Base-by-base conservation (phyloP, 2,113 vertebrate species). In the Xiphophorus hellerii region DNA sequence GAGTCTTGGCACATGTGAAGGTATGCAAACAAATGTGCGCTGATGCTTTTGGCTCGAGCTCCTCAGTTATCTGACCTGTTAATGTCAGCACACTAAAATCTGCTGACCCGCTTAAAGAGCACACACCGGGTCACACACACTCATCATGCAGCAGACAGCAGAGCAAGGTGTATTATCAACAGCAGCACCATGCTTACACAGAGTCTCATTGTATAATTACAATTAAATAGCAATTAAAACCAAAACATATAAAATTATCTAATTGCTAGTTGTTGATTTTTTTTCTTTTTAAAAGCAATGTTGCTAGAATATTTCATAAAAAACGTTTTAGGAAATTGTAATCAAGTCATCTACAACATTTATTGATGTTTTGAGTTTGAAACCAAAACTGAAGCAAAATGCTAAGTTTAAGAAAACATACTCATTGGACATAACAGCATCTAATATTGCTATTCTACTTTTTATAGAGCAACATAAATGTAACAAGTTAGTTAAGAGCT, bases 1-100 rank as follows among this genome's bases (percentile, higher is more conserved):
- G 29, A 30, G 42, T 14, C 17, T 20, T 20, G 2, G 0, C 20
- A 58, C 51, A 20, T 54, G 5, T 54, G 28, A 48, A 82, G 1
- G 3, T 42, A 60, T 0, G 14, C 25, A 48, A 11, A 58, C 20
- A 66, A 51, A 77, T 1, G 44, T 31, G 42, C 11, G 69, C 30
- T 22, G 10, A 35, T 62, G 68, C 58, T 78, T 33, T 68, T 33
- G 69, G 72, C 68, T 68, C 27, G 3, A 66, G 73, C 61, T 39
- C 17, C 2, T 65, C 9, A 76, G 28, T 15, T 66, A 84, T 82
- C 69, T 82, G 82, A 81, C 69, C 77, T 48, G 9, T 20, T 69
- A 31, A 37, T 54, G 48, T 77, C n/a, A 27, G 29, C 14, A 17
- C 35, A 14, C 39, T 13, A 37, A 73, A 71, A 84, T 62, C 61